Base-by-base conservation (phyloP, 2,888 invertebrate species). In the Peribatodes rhomboidaria region DNA sequence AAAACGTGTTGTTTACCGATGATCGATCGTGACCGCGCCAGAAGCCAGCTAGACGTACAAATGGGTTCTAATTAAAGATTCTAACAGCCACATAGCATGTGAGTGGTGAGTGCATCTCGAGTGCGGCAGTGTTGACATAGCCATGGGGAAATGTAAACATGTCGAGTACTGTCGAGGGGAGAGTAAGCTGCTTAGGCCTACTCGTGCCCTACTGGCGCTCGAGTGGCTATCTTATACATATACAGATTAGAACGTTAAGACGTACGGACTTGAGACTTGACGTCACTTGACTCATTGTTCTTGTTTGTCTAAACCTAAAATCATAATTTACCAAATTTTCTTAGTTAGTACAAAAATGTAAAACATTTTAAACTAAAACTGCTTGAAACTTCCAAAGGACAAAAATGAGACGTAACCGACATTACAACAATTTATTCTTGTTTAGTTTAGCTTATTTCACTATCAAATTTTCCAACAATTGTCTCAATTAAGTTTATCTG, bases 131-230 rank as follows among this genome's bases (percentile, higher is more conserved):
- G 88, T 90, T 89, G 88, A 81, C 79, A 82, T 85, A 85, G 83
- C 86, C 83, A 77, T 79, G 78, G 78, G 78, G 78, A 72, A 83
- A 77, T 76, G 83, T 85, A 87, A 87, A 88, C 85, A 87, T 64
- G 46, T 57, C 65, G 47, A 64, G 68, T 65, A 63, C 65, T 42
- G 58, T 33, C 72, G 75, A 70, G 58, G 69, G 59, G 61, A 69
- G 62, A 68, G 47, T 63, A 44, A 64, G 59, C 64, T 47, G 60
- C 56, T 61, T 56, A 60, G 14, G 35, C 22, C 44, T 35, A 20
- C 50, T 50, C 50, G 4, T 37, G 35, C 35, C 18, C 49, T 18
- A 31, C 27, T 27, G 16, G 20, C 8, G 13, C 35, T 20, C 41
- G 14, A 53, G 46, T 53, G 39, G 35, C 2, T 2, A 27, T 27